These are phyloP conservation scores for Scaptomyza reducta DNA, from an alignment of 2,888 invertebrate genomes.

Conservation along the genomic window DNA sequence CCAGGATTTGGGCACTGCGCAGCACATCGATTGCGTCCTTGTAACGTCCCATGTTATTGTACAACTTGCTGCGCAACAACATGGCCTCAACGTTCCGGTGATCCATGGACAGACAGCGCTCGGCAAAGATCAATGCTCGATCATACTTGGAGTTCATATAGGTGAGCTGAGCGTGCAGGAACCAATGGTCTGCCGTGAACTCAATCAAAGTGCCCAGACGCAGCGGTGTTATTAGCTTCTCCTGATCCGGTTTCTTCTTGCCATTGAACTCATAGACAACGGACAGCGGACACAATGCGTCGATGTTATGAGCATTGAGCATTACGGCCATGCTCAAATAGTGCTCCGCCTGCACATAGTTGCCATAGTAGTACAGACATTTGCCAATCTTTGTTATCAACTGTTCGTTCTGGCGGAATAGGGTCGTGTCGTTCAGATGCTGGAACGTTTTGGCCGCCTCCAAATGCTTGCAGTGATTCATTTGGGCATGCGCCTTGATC, in stretches of 20 bases:
- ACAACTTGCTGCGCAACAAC: conserved; percentile 87
- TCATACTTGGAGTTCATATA: conserved; percentile 86
- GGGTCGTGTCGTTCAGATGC: conserved; percentile 87
- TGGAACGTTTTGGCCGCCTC: conserved; percentile 88
- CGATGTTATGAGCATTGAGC: conserved; percentile 85
- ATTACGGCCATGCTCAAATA: conserved; percentile 84
- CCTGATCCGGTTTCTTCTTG: conserved; percentile 87
- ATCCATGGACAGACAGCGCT: conserved; percentile 88
- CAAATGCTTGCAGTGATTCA: conserved; percentile 88
- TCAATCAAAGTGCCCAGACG: conserved; percentile 68
- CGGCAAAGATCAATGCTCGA: conserved; percentile 89
- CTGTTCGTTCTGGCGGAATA: conserved; percentile 88
- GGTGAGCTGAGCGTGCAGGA: conserved; percentile 90
- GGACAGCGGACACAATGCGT: conserved; percentile 88
- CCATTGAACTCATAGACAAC: conserved; percentile 86
- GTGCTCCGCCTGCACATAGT: conserved; percentile 87
- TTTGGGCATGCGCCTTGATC: conserved; percentile 88
- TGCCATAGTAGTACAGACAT: conserved; percentile 89
- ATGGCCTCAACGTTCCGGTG: conserved; percentile 89
- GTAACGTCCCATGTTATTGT: conserved; percentile 75
- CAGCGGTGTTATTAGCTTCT: conserved; percentile 86
- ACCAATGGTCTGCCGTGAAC: conserved; percentile 89
- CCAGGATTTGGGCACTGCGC: conserved; percentile 76
- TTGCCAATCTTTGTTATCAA: conserved; percentile 89
- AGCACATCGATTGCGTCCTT: conserved; percentile 80